Conservation (phyloP, 2,797 vertebrate species). For the Octomys mimax region DNA sequence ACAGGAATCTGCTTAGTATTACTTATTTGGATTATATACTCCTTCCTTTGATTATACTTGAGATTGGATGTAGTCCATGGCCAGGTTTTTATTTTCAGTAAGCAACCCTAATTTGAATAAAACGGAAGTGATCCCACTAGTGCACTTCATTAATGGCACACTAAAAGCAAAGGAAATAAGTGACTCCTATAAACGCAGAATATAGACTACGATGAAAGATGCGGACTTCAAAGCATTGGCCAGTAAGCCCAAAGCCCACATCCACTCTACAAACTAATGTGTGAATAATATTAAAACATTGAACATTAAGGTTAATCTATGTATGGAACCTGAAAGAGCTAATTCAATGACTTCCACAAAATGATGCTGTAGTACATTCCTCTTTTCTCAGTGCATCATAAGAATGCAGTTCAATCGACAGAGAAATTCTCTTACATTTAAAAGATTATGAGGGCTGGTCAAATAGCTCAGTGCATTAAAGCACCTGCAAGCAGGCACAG, state of each 20-base stretch:
- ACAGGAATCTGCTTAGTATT: neutral
- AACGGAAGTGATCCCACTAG: neutral
- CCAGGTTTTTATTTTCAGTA: neutral
- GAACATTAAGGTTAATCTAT: neutral
- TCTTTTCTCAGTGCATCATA: neutral
- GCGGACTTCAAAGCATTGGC: neutral
- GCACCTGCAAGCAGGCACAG: no score
- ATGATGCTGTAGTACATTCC: neutral
- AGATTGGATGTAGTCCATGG: neutral
- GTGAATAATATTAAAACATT: neutral
- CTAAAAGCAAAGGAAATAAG: conserved; percentile 23
- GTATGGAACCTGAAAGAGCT: neutral
- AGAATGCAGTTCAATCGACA: neutral
- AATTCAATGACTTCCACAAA: neutral
- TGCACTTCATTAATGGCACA: conserved; percentile 1
- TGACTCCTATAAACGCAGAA: conserved; percentile 29
- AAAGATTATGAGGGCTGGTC: neutral
- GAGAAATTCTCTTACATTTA: neutral
- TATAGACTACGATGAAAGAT: neutral
- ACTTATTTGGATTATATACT: neutral
- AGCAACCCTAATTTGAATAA: neutral
- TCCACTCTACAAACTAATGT: neutral
- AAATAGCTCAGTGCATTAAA: no score
- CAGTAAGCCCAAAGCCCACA: neutral
- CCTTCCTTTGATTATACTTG: neutral